Evolutionary conservation across 1,140 invertebrate species (phyloP), one percentile per base, ranked within the genome.

Genomic region (Eciton burchellii): DNA sequence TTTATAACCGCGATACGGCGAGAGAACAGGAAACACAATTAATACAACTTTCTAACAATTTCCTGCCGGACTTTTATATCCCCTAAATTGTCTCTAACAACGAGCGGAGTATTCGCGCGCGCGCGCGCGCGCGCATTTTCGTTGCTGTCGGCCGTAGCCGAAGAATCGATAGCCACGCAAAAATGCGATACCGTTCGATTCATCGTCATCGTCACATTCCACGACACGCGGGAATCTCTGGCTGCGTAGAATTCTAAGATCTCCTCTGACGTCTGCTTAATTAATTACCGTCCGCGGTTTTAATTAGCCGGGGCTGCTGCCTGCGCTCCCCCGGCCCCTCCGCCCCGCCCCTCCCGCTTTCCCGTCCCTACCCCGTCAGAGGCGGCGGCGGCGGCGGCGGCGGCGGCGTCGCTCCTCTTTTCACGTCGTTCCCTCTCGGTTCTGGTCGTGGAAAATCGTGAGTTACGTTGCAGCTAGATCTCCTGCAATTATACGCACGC

Each of bases 221-320:
- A 76, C 60, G 68, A 47, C 19, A 73, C 41, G 89, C 90, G 91
- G 93, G 92, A 92, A 92, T 91, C 92, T 83, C 92, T 90, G 91
- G 82, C 88, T 89, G 88, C 90, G 86, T 89, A 91, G 89, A 90
- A 93, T 91, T 89, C 92, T 93, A 92, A 91, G 91, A 91, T 91
- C 89, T 91, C 88, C 85, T 88, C 91, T 92, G 91, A 91, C 92
- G 90, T 92, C 90, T 91, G 92, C 93, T 93, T 93, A 93, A 94
- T 94, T 94, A 93, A 94, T 94, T 94, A 94, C 92, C 91, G 93
- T 93, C 92, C 92, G 91, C 90, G 93, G 93, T 94, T 94, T 94
- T 93, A 94, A 94, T 94, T 94, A 94, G 92, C 92, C 86, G 88
- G 85, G 79, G 84, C 84, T 90, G 83, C 89, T 84, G 63, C 83